A percentile compares a stretch with the other conserved stretches of the same genome.
phyloP scores from a whole-genome alignment of 2,113 vertebrate species.

The Vicugna pacos region DNA sequence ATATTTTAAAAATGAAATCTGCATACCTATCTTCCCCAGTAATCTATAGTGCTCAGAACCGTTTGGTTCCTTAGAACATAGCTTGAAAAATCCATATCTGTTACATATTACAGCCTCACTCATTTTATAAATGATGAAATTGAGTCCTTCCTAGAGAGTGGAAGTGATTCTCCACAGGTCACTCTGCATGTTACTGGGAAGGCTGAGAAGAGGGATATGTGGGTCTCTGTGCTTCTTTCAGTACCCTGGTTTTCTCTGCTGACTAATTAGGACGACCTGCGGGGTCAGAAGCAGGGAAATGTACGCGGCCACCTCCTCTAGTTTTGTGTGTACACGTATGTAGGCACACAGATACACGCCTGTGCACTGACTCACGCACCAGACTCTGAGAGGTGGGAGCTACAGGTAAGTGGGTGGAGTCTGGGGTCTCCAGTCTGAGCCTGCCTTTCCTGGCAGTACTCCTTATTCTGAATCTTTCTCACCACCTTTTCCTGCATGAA shows the following conservation, averaged over 20 bases:
- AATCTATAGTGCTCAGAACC: not conserved
- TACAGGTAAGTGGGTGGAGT: not conserved
- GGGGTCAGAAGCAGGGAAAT: not conserved
- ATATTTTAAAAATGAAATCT: not conserved
- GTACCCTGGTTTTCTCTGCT: not conserved
- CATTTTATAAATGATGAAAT: not conserved
- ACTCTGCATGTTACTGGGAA: not conserved
- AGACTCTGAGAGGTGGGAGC: not conserved
- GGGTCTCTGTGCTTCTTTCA: slow-evolving; percentile 23
- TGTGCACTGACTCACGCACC: not conserved
- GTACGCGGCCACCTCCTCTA: too few relatives aligned
- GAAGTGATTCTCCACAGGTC: not conserved
- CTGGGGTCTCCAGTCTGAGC: not conserved
- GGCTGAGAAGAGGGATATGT: not conserved
- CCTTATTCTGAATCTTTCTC: not conserved
- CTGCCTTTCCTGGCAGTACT: not conserved
- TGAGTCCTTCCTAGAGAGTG: not conserved
- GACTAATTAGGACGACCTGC: not conserved
- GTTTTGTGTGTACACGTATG: not conserved
- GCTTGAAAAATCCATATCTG: not conserved
- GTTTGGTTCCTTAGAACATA: not conserved
- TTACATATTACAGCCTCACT: not conserved
- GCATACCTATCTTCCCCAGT: not conserved
- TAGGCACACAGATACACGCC: fast-evolving
- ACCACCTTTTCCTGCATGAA: not conserved